A percentile compares a stretch with the other conserved stretches of the same genome.
Conservation (phyloP, 1,140 invertebrate species). For the Brachystomella parvula region DNA sequence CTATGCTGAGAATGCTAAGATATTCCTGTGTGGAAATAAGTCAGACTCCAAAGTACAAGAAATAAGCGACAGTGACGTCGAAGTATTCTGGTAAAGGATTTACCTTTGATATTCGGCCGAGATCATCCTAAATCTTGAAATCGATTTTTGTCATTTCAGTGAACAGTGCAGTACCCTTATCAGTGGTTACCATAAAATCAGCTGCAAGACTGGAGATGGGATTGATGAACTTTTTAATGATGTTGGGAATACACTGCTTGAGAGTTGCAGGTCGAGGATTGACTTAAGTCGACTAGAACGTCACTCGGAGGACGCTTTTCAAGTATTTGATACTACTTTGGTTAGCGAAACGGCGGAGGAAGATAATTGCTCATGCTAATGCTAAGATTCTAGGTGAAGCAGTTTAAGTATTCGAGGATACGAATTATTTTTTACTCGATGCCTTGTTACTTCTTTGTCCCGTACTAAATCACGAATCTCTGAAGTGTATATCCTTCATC, state of each 20-base stretch:
- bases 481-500: no score
- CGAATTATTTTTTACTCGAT: no score
- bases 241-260: slow-evolving; percentile 68
- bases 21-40: slow-evolving; percentile 87
- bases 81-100: slow-evolving; percentile 68
- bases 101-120: neutral
- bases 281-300: slow-evolving; percentile 43
- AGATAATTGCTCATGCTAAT: neutral
- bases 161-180: slow-evolving; percentile 83
- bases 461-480: no score
- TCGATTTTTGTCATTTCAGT: slow-evolving; percentile 43
- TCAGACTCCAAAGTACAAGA: slow-evolving; percentile 64
- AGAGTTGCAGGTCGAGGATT: slow-evolving; percentile 64
- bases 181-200: slow-evolving; percentile 78
- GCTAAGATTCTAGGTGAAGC: neutral
- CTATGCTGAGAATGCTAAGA: slow-evolving; percentile 86
- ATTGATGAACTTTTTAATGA: slow-evolving; percentile 84
- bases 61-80: slow-evolving; percentile 80
- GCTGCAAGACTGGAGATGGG: slow-evolving; percentile 78
- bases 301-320: neutral
- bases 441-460: no score
- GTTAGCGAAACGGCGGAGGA: neutral
- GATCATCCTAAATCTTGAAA: neutral
- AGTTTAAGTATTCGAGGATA: no score
- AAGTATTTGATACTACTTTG: no score